A percentile compares a stretch with the other conserved stretches of the same genome.
Conservation (phyloP, 1,140 invertebrate species). For the Nasonia vitripennis region DNA sequence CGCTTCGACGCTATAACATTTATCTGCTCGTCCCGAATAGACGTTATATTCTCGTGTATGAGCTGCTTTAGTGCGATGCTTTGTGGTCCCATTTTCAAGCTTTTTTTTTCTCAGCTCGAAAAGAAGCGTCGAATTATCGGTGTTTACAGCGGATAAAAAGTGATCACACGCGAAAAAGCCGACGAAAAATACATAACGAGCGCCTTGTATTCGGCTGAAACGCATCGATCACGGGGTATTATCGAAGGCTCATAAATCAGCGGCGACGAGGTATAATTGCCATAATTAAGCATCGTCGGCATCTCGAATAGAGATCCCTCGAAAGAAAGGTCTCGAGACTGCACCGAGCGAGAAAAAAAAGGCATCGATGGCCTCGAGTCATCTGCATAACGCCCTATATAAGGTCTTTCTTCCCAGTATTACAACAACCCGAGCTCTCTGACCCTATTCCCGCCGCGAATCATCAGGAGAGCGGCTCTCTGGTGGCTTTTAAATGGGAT, state of each 20-base stretch:
- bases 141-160: no score
- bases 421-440: not conserved
- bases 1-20: not conserved
- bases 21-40: not conserved
- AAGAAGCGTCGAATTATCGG: no score
- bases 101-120: no score
- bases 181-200: no score
- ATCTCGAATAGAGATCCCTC: not conserved
- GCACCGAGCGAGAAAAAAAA: not conserved
- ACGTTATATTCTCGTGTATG: not conserved
- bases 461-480: not conserved
- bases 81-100: no score
- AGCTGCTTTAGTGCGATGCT: no score
- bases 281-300: not conserved
- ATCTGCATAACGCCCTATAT: no score
- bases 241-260: not conserved
- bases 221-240: not conserved
- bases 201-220: not conserved
- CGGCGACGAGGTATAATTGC: not conserved
- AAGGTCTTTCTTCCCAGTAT: no score
- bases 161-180: no score
- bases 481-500: not conserved
- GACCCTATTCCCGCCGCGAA: not conserved
- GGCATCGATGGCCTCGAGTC: no score
- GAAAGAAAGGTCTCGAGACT: not conserved